Evolutionary conservation across 2,797 vertebrate genomes (phyloP).

Genomic region (Argyrosomus regius): DNA sequence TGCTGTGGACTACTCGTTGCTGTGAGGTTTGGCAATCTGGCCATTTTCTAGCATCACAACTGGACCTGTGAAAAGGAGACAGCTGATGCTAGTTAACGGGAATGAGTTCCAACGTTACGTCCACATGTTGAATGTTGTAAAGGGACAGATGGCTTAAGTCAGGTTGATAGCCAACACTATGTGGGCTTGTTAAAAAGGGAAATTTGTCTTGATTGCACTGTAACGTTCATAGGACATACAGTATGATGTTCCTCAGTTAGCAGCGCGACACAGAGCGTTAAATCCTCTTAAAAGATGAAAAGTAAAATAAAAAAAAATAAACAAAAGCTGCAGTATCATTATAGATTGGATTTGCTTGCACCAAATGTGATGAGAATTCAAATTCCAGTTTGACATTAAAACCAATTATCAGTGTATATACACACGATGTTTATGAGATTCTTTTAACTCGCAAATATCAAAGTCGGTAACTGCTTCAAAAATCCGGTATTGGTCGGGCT

Average conservation of each 20-base stretch:
- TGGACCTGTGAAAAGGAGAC: neutral
- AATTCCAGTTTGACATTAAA: slow-evolving; percentile 15
- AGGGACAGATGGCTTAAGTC: neutral
- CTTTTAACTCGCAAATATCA: slow-evolving; percentile 3
- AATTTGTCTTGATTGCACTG: neutral
- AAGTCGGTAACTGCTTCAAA: neutral
- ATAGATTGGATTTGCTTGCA: neutral
- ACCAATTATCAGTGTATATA: slow-evolving; percentile 13
- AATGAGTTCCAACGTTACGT: neutral
- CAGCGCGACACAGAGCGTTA: neutral
- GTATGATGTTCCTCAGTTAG: neutral
- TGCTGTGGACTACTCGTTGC: neutral
- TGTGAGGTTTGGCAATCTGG: neutral
- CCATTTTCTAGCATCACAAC: too few relatives aligned
- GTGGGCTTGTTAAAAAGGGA: slow-evolving; percentile 10
- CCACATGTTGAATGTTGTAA: slow-evolving; percentile 6
- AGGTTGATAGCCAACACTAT: slow-evolving; percentile 12
- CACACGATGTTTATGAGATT: neutral
- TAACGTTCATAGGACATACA: neutral
- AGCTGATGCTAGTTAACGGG: neutral
- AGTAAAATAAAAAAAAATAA: slow-evolving; percentile 11
- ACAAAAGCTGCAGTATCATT: slow-evolving; percentile 1
- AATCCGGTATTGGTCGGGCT: slow-evolving; percentile 17
- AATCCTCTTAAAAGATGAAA: slow-evolving; percentile 3
- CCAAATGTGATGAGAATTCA: neutral